Conservation (phyloP, 2,888 invertebrate species). For the Platycheirus rosarum region DNA sequence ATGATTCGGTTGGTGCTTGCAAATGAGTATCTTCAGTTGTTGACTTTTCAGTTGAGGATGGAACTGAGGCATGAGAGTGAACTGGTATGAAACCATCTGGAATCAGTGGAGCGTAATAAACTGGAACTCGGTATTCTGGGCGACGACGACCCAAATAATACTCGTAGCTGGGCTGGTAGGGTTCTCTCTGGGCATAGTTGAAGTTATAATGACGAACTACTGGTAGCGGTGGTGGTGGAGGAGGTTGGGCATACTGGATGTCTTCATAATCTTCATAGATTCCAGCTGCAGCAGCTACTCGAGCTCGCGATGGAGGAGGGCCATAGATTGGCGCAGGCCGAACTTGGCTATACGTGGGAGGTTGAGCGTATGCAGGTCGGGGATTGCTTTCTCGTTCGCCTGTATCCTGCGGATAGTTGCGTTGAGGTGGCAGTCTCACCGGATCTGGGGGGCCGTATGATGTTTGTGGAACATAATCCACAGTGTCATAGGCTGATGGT, state of each 20-base stretch:
- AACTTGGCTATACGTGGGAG: constrained; percentile 36
- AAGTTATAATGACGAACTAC: constrained; percentile 46
- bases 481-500: constrained; percentile 37
- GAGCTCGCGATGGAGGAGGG: constrained; percentile 54
- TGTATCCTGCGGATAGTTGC: constrained; percentile 45
- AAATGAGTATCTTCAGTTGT: constrained; percentile 22
- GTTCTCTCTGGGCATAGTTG: constrained; percentile 54
- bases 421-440: constrained; percentile 24
- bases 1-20: constrained; percentile 8
- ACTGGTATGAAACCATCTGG: constrained; percentile 48
- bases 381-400: constrained; percentile 41
- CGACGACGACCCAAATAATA: constrained; percentile 31
- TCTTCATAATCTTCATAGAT: constrained; percentile 67
- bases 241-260: constrained; percentile 35
- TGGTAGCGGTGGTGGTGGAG: not conserved
- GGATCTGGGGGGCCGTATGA: constrained; percentile 62
- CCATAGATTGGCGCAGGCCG: constrained; percentile 57
- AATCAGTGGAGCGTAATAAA: constrained; percentile 50
- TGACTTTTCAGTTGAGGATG: constrained; percentile 14
- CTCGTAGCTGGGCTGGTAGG: constrained; percentile 52
- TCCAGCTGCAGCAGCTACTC: constrained; percentile 62
- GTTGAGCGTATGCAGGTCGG: not conserved
- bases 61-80: constrained; percentile 8
- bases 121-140: constrained; percentile 56
- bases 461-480: constrained; percentile 49